Conservation (phyloP, 2,113 vertebrate genomes). For the Damaliscus lunatus region DNA sequence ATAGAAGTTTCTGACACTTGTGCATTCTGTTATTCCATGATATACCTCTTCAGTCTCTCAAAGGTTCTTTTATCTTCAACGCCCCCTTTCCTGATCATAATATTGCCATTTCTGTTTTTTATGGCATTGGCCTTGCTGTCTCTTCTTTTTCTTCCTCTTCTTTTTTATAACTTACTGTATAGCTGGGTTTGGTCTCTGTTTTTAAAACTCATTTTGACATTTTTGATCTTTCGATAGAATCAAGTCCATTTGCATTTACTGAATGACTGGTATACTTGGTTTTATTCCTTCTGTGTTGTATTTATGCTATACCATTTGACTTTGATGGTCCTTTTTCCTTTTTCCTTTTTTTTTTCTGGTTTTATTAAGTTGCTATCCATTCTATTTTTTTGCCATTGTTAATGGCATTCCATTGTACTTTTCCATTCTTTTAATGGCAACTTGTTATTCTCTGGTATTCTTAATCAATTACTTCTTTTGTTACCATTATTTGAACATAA, state of each 20-base stretch:
- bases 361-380: neutral
- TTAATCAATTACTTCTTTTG: neutral
- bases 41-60: neutral
- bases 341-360: neutral
- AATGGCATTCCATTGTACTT: neutral
- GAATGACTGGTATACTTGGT: neutral
- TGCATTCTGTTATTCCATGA: neutral
- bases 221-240: neutral
- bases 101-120: neutral
- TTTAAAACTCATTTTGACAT: neutral
- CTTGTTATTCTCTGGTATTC: neutral
- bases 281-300: neutral
- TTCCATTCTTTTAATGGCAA: constrained; percentile 8
- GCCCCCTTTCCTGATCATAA: neutral
- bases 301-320: neutral
- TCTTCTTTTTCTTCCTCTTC: neutral
- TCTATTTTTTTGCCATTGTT: neutral
- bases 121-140: neutral
- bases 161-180: neutral
- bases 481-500: neutral
- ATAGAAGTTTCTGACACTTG: neutral
- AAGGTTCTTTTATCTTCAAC: neutral
- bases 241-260: neutral
- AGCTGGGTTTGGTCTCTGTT: neutral
- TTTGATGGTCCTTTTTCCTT: neutral